Base-by-base conservation (phyloP, 2,888 invertebrate species). In the Strigamia transsilvanica region DNA sequence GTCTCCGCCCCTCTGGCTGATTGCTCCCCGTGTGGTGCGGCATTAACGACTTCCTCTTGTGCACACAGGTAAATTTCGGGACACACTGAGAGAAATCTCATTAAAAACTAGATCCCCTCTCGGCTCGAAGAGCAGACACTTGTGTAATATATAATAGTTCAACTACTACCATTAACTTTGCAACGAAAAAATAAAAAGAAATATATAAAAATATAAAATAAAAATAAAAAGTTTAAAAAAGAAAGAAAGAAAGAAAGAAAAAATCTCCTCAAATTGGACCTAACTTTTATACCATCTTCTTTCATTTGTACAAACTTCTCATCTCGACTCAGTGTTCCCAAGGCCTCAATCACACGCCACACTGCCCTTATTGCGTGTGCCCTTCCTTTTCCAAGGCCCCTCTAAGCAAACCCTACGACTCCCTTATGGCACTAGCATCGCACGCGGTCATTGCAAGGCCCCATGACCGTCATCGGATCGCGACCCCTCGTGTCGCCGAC, bases 401-500 rank as follows among this genome's bases (percentile, higher is more conserved):
- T 32, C 23, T 73, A 73, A 73, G 73, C 73, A 73, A n/a, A 32
- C 32, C 27, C 27, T 73, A 73, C 32, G 73, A 73, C 27, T 73
- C 73, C 73, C 73, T n/a, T 73, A 73, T 73, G 73, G 73, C 73
- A 32, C 27, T 23, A 27, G 32, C 73, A 27, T 73, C 73, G 73
- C 73, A 73, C 73, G 73, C 73, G 73, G 73, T 32, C 73, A 73
- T 73, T 73, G 73, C 79, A 38, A 15, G 79, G 32, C 42, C 79
- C 79, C 79, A 34, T 23, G 79, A 79, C 73, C 73, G 73, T 73
- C 73, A n/a, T 73, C 73, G 73, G 34, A 34, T 79, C 42, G 79
- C 21, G 79, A 79, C 79, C 41, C 56, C 41, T 79, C 79, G 79
- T 79, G 46, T 80, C 80, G 80, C 21, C 23, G 80, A 80, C 80